These are phyloP conservation scores for Pyrrhosoma nymphula DNA, from an alignment of 2,888 invertebrate genomes.

Conservation along the genomic window DNA sequence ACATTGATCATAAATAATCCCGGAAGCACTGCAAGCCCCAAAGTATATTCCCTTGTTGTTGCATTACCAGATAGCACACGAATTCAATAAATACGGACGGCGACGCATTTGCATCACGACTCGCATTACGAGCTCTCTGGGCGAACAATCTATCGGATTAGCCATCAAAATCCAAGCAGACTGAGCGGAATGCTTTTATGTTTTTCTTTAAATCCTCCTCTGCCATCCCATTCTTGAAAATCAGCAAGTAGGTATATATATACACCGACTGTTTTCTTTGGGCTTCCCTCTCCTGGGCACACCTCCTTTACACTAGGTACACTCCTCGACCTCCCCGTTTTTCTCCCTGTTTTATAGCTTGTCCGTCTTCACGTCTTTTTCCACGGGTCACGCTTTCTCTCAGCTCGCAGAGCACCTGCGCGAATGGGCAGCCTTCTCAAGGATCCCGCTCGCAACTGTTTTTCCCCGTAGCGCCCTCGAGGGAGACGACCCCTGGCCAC, in stretches of 20 bases:
- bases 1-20: too few relatives aligned
- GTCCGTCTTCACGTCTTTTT: conserved; percentile 37
- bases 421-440: conserved; percentile 23
- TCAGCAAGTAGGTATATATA: neutral
- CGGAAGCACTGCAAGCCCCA: too few relatives aligned
- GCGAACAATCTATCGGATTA: too few relatives aligned
- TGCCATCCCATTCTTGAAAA: conserved; percentile 12
- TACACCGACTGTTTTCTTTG: neutral
- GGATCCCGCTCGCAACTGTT: neutral
- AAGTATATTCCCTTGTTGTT: too few relatives aligned
- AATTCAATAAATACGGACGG: too few relatives aligned
- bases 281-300: neutral
- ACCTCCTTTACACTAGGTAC: neutral
- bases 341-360: conserved; percentile 36
- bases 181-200: too few relatives aligned
- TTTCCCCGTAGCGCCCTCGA: neutral
- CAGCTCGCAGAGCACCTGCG: neutral
- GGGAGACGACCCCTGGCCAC: neutral
- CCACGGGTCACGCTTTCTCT: conserved; percentile 11
- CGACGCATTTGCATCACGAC: too few relatives aligned
- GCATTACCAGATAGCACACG: too few relatives aligned
- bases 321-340: neutral
- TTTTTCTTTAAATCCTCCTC: neutral
- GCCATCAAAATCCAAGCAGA: too few relatives aligned
- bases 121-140: too few relatives aligned